Evolutionary conservation across 2,888 invertebrate species (phyloP).

Genomic region (Leptogaster cylindrica): DNA sequence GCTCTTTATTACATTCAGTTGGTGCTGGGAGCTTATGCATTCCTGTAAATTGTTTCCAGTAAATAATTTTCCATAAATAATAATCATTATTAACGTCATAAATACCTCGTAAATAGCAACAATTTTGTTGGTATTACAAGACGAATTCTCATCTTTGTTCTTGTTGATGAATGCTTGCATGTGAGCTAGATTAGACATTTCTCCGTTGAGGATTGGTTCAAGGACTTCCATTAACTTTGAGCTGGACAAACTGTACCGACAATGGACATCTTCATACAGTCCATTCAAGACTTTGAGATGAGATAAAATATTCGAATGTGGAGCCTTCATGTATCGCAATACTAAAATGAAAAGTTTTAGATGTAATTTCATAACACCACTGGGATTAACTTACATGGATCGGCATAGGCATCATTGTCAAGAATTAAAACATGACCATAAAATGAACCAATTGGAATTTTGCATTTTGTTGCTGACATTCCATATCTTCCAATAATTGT

Average conservation of each 20-base stretch:
- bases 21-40: constrained; percentile 87
- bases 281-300: constrained; percentile 72
- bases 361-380: constrained; percentile 41
- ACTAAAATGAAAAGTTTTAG: constrained; percentile 47
- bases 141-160: constrained; percentile 67
- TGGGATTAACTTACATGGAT: constrained; percentile 52
- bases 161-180: constrained; percentile 82
- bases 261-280: constrained; percentile 80
- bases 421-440: constrained; percentile 87
- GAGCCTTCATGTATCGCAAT: constrained; percentile 55
- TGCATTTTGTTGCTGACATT: constrained; percentile 87
- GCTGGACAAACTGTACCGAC: constrained; percentile 81
- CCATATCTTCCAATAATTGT: constrained; percentile 91
- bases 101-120: constrained; percentile 64
- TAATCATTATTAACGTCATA: not conserved
- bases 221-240: constrained; percentile 82
- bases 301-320: constrained; percentile 57
- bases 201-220: constrained; percentile 78
- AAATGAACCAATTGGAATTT: constrained; percentile 91
- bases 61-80: not conserved
- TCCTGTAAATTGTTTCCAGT: constrained; percentile 64
- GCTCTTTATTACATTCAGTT: constrained; percentile 81
- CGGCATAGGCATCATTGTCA: constrained; percentile 66
- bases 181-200: constrained; percentile 81
- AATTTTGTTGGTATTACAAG: constrained; percentile 63